Base-by-base conservation (phyloP, 2,797 vertebrate species). In the Gila robusta region DNA sequence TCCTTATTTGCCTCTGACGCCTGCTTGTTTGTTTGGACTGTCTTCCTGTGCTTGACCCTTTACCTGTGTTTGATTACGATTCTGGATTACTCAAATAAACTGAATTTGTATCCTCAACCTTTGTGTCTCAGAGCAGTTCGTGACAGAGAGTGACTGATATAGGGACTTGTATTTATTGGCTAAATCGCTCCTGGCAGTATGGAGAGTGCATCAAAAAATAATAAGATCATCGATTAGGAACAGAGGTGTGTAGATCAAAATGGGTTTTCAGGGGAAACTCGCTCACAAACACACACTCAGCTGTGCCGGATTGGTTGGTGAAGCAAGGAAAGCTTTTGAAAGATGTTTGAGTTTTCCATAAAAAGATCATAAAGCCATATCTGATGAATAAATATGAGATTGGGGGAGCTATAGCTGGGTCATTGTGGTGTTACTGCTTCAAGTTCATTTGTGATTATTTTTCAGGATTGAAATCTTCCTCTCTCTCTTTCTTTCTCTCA, bases 321-420 rank as follows among this genome's bases (percentile, higher is more conserved):
- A 64, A 12, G 74, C 70, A 69, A 79, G 28, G 69, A 56, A 88
- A 82, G 83, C 35, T 17, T 79, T 71, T 79, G n/a, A 79, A 35
- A 79, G 49, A 71, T 79, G 71, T 83, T 82, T 72, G 62, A 54
- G 59, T 28, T 85, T 82, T 79, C 84, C 79, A 88, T 88, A 72
- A 85, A 85, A 85, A 47, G 41, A 35, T 79, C 62, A 80, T 83
- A 70, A 79, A 64, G 64, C 52, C 70, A 81, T 69, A 62, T 49
- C 64, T 56, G 70, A 87, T 80, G 59, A 85, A 88, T 85, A 86
- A 82, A 89, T 54, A 82, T 88, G 71, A 89, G 81, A 37, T 47
- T 39, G 23, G 23, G 62, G 44, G n/a, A 44, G 81, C 17, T 84
- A 23, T 79, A 26, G 28, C 62, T 69, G 47, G 71, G 83, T 71